Evolutionary conservation across 92 coral and sea anemone genomes (phyloP).

Genomic region (Hydrozoanthus gracilis): DNA sequence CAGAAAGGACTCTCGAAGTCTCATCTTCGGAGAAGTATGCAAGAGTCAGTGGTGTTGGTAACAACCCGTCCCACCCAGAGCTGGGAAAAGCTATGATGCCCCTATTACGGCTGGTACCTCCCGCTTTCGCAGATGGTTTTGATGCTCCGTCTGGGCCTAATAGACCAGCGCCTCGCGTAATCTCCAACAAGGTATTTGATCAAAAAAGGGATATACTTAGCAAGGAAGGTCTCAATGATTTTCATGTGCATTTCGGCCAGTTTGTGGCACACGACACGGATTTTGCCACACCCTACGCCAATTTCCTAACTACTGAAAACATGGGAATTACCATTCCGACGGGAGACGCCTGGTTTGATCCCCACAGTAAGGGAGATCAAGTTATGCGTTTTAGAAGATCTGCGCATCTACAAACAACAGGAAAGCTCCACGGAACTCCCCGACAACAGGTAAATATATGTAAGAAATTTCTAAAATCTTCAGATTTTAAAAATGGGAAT

Average conservation of each 20-base stretch:
- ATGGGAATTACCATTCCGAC: constrained; percentile 89
- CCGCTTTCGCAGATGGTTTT: constrained; percentile 86
- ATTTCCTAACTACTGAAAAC: constrained; percentile 91
- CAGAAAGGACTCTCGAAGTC: not conserved
- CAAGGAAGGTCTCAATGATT: constrained; percentile 82
- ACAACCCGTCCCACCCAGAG: constrained; percentile 84
- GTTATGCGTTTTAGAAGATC: constrained; percentile 97
- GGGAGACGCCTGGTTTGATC: constrained; percentile 99
- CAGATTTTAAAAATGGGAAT: not conserved
- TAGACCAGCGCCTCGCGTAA: constrained; percentile 86
- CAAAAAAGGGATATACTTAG: constrained; percentile 84
- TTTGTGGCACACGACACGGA: constrained; percentile 97
- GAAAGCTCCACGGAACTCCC: constrained; percentile 86
- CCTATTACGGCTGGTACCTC: constrained; percentile 70
- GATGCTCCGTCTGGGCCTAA: constrained; percentile 90
- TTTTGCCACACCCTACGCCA: constrained; percentile 98
- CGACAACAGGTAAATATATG: constrained; percentile 84
- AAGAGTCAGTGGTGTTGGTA: constrained; percentile 79
- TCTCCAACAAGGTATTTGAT: constrained; percentile 90
- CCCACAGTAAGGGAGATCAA: constrained; percentile 87
- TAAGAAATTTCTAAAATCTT: not conserved
- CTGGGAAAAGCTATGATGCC: constrained; percentile 95
- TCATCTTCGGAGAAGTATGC: constrained; percentile 71
- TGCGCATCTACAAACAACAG: constrained; percentile 91
- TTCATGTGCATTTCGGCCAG: constrained; percentile 97